A percentile compares a stretch with the other conserved stretches of the same genome.
Conservation (phyloP, 2,113 vertebrate species). For the Gulo gulo region DNA sequence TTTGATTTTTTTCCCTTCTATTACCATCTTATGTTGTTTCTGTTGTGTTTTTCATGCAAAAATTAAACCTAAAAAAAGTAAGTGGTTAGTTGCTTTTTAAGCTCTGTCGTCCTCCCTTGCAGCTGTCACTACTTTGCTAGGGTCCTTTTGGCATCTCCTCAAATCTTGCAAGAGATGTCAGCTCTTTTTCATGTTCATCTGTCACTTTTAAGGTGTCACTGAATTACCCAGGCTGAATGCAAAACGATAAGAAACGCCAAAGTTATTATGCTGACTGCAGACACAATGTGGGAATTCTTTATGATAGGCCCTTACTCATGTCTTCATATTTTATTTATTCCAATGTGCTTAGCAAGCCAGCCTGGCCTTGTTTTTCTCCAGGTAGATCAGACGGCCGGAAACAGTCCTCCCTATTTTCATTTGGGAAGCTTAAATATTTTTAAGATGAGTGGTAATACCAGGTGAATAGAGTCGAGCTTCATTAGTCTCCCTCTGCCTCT, state of each 20-base stretch:
- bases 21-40: background rate
- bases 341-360: slow-evolving; percentile 26
- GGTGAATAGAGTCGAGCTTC: background rate
- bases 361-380: slow-evolving; percentile 51
- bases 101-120: background rate
- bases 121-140: slow-evolving; percentile 39
- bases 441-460: slow-evolving; percentile 5
- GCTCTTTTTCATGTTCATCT: slow-evolving; percentile 66
- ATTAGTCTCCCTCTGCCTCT: slow-evolving; percentile 36
- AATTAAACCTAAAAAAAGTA: background rate
- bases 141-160: slow-evolving; percentile 18
- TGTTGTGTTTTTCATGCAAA: slow-evolving; percentile 26
- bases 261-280: slow-evolving; percentile 45
- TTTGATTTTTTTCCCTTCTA: background rate
- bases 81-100: slow-evolving; percentile 2
- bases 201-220: slow-evolving; percentile 64
- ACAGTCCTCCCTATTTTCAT: slow-evolving; percentile 18
- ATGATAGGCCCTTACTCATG: slow-evolving; percentile 25
- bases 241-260: slow-evolving; percentile 44
- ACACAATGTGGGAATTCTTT: slow-evolving; percentile 38
- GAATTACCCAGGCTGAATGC: slow-evolving; percentile 55
- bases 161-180: slow-evolving; percentile 32
- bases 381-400: slow-evolving; percentile 12
- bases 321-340: slow-evolving; percentile 57
- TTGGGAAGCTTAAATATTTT: slow-evolving; percentile 45